A percentile compares a stretch with the other conserved stretches of the same genome.
These are phyloP conservation scores for Porites australiensis DNA, from an alignment of 64 coral and sea anemone species.

Conservation along the genomic window DNA sequence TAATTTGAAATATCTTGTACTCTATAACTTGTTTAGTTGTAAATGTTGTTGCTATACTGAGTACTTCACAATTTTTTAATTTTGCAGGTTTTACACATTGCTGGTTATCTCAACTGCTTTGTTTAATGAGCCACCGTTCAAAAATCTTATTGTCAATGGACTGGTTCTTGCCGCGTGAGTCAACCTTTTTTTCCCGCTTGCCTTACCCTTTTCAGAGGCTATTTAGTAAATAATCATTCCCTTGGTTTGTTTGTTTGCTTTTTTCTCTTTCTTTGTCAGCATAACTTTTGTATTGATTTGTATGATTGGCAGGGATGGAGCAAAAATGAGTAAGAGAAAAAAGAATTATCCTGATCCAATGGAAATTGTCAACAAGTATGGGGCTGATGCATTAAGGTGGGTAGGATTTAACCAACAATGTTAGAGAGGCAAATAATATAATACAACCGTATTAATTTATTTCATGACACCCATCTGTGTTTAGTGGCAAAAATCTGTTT, in stretches of 20 bases:
- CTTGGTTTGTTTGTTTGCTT: not conserved
- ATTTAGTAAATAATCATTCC: no score
- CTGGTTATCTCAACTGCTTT: slow-evolving; percentile 97
- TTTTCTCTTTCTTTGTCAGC: no score
- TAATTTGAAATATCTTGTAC: not conserved
- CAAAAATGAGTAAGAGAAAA: slow-evolving; percentile 99
- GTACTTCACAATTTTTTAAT: not conserved
- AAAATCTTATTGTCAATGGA: slow-evolving; percentile 98
- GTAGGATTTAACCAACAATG: not conserved
- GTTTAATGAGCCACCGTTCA: slow-evolving; percentile 98
- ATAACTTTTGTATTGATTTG: not conserved
- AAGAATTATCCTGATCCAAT: slow-evolving; percentile 98
- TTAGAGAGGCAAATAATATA: no score
- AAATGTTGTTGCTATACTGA: not conserved
- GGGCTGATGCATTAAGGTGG: slow-evolving; percentile 94
- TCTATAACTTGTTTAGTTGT: not conserved
- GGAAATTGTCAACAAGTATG: slow-evolving; percentile 93
- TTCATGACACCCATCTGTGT: no score
- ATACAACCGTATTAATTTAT: no score
- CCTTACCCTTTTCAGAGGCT: no score
- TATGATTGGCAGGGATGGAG: slow-evolving; percentile 76
- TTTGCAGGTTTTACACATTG: slow-evolving; percentile 92
- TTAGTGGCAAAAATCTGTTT: no score
- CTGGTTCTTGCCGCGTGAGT: slow-evolving; percentile 97
- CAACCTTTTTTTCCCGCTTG: not conserved